Percentiles rank a stretch among this genome's conserved stretches.
Conservation (phyloP, 2,113 vertebrate genomes). For the Gnathonemus echidnorhynchus region DNA sequence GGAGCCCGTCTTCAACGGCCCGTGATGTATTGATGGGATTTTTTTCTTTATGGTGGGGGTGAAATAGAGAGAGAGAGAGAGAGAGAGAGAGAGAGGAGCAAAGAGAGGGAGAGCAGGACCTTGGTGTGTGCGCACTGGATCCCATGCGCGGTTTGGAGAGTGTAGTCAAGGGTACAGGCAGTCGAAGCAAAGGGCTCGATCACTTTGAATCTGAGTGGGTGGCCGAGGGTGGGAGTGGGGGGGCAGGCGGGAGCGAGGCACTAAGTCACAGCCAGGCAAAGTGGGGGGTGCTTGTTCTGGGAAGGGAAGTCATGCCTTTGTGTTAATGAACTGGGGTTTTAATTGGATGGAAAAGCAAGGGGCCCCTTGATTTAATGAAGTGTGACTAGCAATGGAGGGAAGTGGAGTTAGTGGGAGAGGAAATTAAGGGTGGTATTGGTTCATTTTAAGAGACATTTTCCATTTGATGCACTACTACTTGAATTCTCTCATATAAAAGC, state of each 20-base stretch:
- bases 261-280: not conserved
- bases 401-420: not conserved
- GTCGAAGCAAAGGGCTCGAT: slow-evolving; percentile 39
- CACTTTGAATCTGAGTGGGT: slow-evolving; percentile 44
- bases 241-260: not conserved
- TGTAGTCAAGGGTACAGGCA: not conserved
- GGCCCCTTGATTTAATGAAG: slow-evolving; percentile 50
- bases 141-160: not conserved
- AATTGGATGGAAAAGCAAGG: slow-evolving; percentile 52
- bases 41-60: not conserved
- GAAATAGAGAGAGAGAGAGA: not conserved
- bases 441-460: not conserved
- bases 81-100: not conserved
- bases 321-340: slow-evolving; percentile 55
- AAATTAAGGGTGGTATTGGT: not conserved
- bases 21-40: not conserved
- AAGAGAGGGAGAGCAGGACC: not conserved
- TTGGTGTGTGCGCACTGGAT: not conserved
- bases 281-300: slow-evolving; percentile 24
- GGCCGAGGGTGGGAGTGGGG: not conserved
- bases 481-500: slow-evolving; percentile 26
- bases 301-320: slow-evolving; percentile 35
- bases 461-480: not conserved
- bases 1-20: not conserved
- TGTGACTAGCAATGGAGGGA: not conserved